phyloP scores from a whole-genome alignment of 2,797 vertebrate species.

The Circus cinereus region DNA sequence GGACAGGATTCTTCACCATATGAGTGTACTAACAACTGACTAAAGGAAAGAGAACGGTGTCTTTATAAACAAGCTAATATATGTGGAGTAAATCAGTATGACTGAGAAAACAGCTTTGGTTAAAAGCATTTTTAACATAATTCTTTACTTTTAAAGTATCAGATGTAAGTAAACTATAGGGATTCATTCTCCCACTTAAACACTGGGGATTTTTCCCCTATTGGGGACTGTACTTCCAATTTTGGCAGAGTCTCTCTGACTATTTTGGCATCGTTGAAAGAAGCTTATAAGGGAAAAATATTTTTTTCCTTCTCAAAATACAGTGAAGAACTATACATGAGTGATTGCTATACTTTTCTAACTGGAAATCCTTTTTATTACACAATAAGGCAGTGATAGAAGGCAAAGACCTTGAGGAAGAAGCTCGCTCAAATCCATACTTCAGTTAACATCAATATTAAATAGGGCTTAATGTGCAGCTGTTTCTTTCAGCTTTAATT shows the following conservation, averaged over 20 bases:
- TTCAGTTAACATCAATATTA: conserved; percentile 62
- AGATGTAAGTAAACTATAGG: neutral
- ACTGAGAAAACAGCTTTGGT: neutral
- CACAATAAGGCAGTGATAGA: neutral
- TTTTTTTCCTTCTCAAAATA: neutral
- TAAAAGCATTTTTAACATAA: neutral
- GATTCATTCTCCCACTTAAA: neutral
- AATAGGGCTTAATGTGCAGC: conserved; percentile 59
- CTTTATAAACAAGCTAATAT: neutral
- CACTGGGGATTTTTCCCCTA: neutral
- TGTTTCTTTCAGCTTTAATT: conserved; percentile 70
- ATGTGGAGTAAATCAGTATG: neutral
- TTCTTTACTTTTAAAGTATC: neutral
- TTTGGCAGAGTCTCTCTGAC: neutral
- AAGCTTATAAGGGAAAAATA: neutral
- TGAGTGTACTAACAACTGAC: neutral
- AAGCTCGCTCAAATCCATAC: conserved; percentile 39
- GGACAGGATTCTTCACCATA: neutral
- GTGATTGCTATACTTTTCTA: neutral
- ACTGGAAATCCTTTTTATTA: neutral
- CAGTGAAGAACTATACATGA: neutral
- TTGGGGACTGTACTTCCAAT: neutral
- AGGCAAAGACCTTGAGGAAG: conserved; percentile 37
- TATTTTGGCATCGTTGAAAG: neutral
- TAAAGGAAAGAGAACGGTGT: neutral